Conservation (phyloP, 2,113 vertebrate genomes). For the Sylvicapra grimmia region DNA sequence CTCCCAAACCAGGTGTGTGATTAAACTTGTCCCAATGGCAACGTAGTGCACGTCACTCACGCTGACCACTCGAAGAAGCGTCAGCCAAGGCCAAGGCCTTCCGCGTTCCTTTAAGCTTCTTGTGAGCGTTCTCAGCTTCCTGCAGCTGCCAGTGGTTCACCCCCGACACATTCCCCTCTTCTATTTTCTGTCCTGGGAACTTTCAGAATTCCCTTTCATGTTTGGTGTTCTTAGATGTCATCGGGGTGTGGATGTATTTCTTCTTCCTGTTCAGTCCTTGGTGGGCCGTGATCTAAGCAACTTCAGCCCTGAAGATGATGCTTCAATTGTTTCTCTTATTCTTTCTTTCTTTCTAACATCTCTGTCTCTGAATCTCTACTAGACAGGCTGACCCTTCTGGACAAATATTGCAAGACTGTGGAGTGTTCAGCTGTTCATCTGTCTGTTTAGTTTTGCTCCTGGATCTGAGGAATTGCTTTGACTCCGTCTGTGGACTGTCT, state of each 20-base stretch:
- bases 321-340: background rate
- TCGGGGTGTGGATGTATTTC: background rate
- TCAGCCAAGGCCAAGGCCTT: fast-evolving
- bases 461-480: background rate
- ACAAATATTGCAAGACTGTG: background rate
- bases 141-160: fast-evolving
- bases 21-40: no score
- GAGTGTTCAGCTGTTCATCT: background rate
- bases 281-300: background rate
- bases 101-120: background rate
- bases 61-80: fast-evolving
- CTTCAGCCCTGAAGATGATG: background rate
- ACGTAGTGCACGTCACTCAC: fast-evolving
- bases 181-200: background rate
- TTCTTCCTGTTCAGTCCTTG: background rate
- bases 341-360: background rate
- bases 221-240: background rate
- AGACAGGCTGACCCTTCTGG: background rate
- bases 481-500: background rate
- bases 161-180: fast-evolving
- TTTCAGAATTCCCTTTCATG: background rate
- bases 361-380: background rate
- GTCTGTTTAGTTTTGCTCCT: background rate
- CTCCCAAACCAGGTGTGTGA: background rate
- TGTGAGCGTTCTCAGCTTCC: background rate